Base-by-base conservation (phyloP, 23 tunicate species). In the Halocynthia aurantium region DNA sequence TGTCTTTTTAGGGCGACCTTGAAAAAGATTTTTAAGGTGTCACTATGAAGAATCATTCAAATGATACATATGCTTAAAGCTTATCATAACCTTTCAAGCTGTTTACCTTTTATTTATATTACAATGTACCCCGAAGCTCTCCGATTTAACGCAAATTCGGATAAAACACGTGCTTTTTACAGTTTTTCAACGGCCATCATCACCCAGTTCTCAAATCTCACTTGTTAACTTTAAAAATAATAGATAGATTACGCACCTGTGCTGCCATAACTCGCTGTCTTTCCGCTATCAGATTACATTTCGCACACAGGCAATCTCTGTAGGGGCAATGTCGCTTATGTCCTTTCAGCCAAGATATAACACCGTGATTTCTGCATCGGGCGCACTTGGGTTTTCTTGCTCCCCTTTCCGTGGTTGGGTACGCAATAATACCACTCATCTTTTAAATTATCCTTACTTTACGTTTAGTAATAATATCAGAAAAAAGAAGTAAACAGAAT, bases 331-430 rank as follows among this genome's bases (percentile, higher is more conserved):
- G 72, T 53, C 86, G 62, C 82, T 94, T 94, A 88, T 94, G 99
- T 21, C 99, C 99, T 82, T 94, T 94, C 74, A 94, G 71, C 95
- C 95, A 88, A 22, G 91, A 84, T 12, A 88, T 94, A 50, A 88
- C 81, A 4, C 99, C 99, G 69, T 94, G 99, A 73, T 94, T 94
- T 21, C 99, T 82, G 60, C 99, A 94, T 50, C 99, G 82, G 22
- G 99, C 99, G 64, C 99, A 94, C 82, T 94, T 94, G 57, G 99
- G 99, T 61, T 88, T 88, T 53, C 99, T 83, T 12, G 95, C 91
- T 52, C 95, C 99, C 71, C 86, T 84, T 55, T 93, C 89, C 1
- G 98, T 93, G 8, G 83, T 75, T 9, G 98, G 98, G 63, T 93
- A 93, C 6, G 89, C 68, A 15, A 87, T 80, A 12, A 93, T 22